Evolutionary conservation across 2,888 invertebrate genomes (phyloP).

Genomic region (Oxycera nigricornis): DNA sequence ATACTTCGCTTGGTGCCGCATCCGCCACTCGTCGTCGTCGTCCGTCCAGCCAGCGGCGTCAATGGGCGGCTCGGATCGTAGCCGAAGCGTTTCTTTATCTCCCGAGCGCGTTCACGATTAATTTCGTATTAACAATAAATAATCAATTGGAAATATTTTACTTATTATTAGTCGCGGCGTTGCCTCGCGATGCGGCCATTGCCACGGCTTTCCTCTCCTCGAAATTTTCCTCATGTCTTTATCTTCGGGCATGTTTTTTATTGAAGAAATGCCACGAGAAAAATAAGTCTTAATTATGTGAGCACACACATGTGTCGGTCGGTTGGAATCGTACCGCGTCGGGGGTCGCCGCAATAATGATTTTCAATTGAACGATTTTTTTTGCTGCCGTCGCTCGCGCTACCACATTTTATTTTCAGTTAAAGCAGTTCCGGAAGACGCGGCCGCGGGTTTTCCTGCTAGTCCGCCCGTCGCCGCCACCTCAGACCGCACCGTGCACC

Average conservation of each 20-base stretch:
- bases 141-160: conserved; percentile 36
- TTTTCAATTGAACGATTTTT: not conserved
- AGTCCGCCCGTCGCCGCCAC: not conserved
- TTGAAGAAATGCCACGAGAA: not conserved
- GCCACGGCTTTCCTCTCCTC: not conserved
- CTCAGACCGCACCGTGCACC: no score
- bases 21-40: not conserved
- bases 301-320: not conserved
- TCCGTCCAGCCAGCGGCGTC: not conserved
- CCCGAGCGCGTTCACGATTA: conserved; percentile 15
- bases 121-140: conserved; percentile 31
- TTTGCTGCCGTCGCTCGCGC: conserved; percentile 20
- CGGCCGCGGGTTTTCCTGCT: not conserved
- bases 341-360: not conserved
- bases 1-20: not conserved
- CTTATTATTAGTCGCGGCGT: conserved; percentile 30
- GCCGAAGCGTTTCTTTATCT: conserved; percentile 10
- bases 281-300: conserved; percentile 31
- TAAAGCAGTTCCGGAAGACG: conserved; percentile 23
- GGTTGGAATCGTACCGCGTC: not conserved
- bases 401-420: conserved; percentile 17
- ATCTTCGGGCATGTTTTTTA: conserved; percentile 10
- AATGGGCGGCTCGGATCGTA: not conserved
- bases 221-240: not conserved
- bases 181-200: not conserved